Conservation (phyloP, 2,113 vertebrate genomes). For the Suricata suricatta region DNA sequence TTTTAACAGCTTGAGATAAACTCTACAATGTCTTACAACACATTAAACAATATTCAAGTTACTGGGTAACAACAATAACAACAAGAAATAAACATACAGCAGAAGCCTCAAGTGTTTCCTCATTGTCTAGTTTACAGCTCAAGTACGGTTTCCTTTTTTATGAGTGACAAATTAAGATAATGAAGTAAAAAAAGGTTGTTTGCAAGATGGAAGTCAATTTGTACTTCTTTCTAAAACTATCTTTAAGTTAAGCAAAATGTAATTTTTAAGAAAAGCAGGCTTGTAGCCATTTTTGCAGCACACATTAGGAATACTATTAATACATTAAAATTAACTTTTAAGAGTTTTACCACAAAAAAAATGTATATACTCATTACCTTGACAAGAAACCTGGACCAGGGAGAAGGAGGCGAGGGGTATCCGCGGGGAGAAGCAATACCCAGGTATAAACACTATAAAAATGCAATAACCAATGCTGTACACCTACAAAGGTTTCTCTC, state of each 20-base stretch:
- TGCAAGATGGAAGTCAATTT: slow-evolving; percentile 85
- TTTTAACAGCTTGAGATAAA: slow-evolving; percentile 91
- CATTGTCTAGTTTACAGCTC: slow-evolving; percentile 87
- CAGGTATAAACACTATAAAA: slow-evolving; percentile 86
- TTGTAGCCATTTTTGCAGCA: slow-evolving; percentile 86
- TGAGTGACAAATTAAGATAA: slow-evolving; percentile 85
- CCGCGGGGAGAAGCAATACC: slow-evolving; percentile 78
- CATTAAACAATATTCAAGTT: slow-evolving; percentile 90
- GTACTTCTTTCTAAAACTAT: slow-evolving; percentile 84
- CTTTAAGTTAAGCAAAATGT: slow-evolving; percentile 83
- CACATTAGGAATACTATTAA: slow-evolving; percentile 88
- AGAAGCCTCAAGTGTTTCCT: slow-evolving; percentile 86
- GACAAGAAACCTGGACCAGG: slow-evolving; percentile 64
- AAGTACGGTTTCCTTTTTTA: slow-evolving; percentile 84
- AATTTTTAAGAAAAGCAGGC: slow-evolving; percentile 82
- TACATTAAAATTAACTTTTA: slow-evolving; percentile 87
- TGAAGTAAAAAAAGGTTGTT: slow-evolving; percentile 81
- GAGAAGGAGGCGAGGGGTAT: slow-evolving; percentile 44
- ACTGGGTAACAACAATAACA: slow-evolving; percentile 84
- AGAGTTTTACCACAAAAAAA: slow-evolving; percentile 83
- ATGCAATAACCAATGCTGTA: slow-evolving; percentile 84
- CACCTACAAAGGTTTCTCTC: slow-evolving; percentile 82
- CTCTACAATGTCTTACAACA: slow-evolving; percentile 89
- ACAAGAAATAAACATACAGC: slow-evolving; percentile 84
- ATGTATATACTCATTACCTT: slow-evolving; percentile 82